Conservation (phyloP, 2,113 vertebrate genomes). For the Eleginops maclovinus region DNA sequence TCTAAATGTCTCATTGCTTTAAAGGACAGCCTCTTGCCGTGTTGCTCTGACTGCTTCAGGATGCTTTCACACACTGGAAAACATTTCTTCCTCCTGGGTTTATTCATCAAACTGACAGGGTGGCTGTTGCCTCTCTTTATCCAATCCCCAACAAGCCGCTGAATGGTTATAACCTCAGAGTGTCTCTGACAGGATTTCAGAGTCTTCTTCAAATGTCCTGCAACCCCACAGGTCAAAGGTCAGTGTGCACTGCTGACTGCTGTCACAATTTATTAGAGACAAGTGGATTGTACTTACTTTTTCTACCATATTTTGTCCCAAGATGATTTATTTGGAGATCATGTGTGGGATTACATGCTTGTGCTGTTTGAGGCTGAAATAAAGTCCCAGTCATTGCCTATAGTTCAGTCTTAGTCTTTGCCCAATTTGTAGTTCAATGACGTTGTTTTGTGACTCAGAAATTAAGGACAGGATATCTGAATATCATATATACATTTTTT, state of each 20-base stretch:
- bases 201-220: slow-evolving; percentile 3
- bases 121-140: background rate
- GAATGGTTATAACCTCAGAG: slow-evolving; percentile 5
- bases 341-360: background rate
- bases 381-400: background rate
- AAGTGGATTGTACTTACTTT: slow-evolving; percentile 31
- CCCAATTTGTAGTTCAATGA: background rate
- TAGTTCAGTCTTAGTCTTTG: background rate
- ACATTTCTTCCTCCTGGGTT: slow-evolving; percentile 7
- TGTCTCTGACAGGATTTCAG: background rate
- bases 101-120: slow-evolving; percentile 3
- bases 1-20: background rate
- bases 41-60: background rate
- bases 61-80: slow-evolving; percentile 1
- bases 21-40: slow-evolving; percentile 4
- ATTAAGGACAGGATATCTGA: no score
- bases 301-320: background rate
- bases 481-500: no score
- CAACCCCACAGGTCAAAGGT: slow-evolving; percentile 13
- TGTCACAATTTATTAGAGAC: slow-evolving; percentile 35
- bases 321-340: slow-evolving; percentile 28
- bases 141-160: slow-evolving; percentile 12
- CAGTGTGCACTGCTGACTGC: background rate
- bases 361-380: background rate
- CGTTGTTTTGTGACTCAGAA: no score